Evolutionary conservation across 2,888 invertebrate genomes (phyloP).

Genomic region (Aspidapion aeneum): DNA sequence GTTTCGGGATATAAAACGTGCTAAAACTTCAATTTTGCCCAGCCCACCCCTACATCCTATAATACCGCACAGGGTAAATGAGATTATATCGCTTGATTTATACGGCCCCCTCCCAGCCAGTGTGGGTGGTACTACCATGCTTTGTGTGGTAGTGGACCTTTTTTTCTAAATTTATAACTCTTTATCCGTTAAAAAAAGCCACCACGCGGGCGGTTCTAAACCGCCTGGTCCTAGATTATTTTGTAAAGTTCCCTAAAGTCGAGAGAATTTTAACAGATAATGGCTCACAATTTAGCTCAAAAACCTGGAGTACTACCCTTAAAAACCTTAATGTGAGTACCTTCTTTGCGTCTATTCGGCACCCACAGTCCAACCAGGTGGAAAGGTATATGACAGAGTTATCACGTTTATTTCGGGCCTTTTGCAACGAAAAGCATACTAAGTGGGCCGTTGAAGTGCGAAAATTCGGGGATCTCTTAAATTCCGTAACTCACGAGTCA

Average conservation of each 20-base stretch:
- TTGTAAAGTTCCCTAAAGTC: background rate
- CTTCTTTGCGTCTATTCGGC: background rate
- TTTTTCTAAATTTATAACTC: constrained; percentile 1
- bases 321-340: background rate
- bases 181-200: background rate
- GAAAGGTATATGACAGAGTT: background rate
- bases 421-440: no score
- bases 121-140: background rate
- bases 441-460: background rate
- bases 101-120: background rate
- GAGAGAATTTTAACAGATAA: background rate
- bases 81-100: background rate
- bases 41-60: constrained; percentile 6
- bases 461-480: background rate
- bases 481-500: background rate
- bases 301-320: background rate
- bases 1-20: background rate
- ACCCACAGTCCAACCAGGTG: background rate
- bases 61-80: background rate
- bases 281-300: background rate
- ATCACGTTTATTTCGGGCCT: no score
- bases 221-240: background rate
- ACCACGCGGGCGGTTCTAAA: background rate
- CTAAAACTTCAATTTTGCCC: constrained; percentile 4
- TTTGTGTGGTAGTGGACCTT: constrained; percentile 1